Base-by-base conservation (phyloP, 2,888 invertebrate species). In the Chloromyia formosa region DNA sequence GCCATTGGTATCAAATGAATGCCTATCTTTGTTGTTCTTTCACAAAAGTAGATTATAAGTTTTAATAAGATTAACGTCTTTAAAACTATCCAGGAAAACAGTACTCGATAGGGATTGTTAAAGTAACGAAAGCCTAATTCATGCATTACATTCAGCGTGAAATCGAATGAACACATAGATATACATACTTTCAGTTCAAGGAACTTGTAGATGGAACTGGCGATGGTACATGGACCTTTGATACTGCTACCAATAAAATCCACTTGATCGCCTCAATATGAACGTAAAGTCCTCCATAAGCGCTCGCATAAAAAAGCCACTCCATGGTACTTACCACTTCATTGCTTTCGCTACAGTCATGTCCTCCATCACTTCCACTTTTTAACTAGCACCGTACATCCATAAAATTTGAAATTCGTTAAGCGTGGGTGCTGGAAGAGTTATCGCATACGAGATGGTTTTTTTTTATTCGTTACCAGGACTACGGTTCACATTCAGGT, bases 401-500 rank as follows among this genome's bases (percentile, higher is more conserved):
- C 16, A 49, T 49, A 49, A 49, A 49, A 49, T 49, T 49, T n/a
- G 49, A 49, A 49, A 49, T 49, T 49, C 49, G 49, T n/a, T 5
- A 49, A n/a, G 12, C 10, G 49, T 49, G 16, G 49, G 49, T 35
- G 27, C 27, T 49, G 49, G 49, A 49, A 49, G 49, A 49, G 49
- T 49, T 49, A 49, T 49, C 49, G 16, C 49, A 49, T 49, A 7
- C 56, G 56, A 56, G 22, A 16, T 10, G 56, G 4, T 56, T 56
- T 56, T 22, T 20, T 22, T 20, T 7, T n/a, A 56, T 10, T 16
- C 14, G 18, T 56, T 56, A 18, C 20, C 20, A 18, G 56, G 22
- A 56, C 56, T 56, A 10, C 2, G 56, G 7, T 56, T 56, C 56
- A 56, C 22, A 18, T 56, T 56, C 56, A 56, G 56, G 56, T 56